phyloP scores from a whole-genome alignment of 2,888 invertebrate species.

The Altica lythri region DNA sequence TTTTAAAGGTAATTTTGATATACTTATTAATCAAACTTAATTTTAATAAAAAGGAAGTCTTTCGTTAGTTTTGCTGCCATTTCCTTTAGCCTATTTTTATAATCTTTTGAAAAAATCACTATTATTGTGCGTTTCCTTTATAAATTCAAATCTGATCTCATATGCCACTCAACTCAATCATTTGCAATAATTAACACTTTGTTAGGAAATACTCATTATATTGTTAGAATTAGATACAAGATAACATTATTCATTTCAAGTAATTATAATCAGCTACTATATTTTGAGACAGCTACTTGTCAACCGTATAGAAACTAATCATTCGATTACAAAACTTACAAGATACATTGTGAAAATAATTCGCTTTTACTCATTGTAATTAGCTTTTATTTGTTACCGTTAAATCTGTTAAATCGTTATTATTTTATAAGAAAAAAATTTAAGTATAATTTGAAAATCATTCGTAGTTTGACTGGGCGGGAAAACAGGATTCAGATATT shows the following conservation, averaged over 20 bases:
- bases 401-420: too few species aligned
- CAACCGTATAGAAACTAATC: too few species aligned
- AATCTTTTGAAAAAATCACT: slow-evolving; percentile 19
- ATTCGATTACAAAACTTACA: too few species aligned
- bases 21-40: too few species aligned
- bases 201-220: slow-evolving; percentile 24
- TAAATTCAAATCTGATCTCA: slow-evolving; percentile 19
- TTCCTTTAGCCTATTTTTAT: slow-evolving; percentile 21
- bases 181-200: slow-evolving; percentile 16
- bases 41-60: slow-evolving; percentile 11
- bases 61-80: slow-evolving; percentile 13
- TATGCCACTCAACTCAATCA: slow-evolving; percentile 24
- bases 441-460: too few species aligned
- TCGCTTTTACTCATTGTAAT: too few species aligned
- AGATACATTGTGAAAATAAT: too few species aligned
- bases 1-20: too few species aligned
- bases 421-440: too few species aligned
- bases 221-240: slow-evolving; percentile 14
- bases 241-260: slow-evolving; percentile 17
- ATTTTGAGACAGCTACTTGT: background rate
- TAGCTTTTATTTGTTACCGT: too few species aligned
- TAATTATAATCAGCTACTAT: slow-evolving; percentile 20
- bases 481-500: too few species aligned
- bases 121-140: slow-evolving; percentile 20
- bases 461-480: too few species aligned